Percentiles rank a stretch among this genome's conserved stretches.
Conservation (phyloP, 2,888 invertebrate genomes). For the Chymomyza fuscimana region DNA sequence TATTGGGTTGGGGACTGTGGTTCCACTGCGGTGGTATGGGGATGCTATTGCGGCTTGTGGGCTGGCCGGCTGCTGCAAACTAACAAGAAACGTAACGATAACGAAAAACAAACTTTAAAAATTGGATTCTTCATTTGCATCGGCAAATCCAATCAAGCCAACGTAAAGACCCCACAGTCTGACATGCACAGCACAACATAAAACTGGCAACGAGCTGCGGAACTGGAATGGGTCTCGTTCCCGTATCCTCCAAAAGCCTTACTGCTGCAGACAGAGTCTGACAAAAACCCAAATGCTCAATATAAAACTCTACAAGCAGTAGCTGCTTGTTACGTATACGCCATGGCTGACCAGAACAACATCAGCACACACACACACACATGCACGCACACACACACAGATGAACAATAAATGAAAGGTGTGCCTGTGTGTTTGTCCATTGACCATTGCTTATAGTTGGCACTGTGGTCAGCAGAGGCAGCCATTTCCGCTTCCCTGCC, state of each 20-base stretch:
- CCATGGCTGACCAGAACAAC: conserved; percentile 12
- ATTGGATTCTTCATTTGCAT: conserved; percentile 78
- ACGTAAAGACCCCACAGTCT: conserved; percentile 64
- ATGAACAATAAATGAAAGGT: conserved; percentile 69
- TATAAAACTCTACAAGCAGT: conserved; percentile 9
- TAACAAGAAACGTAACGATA: conserved; percentile 72
- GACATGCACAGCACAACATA: conserved; percentile 57
- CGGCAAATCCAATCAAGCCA: conserved; percentile 77
- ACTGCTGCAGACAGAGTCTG: background rate
- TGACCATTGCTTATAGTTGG: conserved; percentile 68
- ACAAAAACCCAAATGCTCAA: conserved; percentile 34
- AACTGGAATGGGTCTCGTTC: background rate
- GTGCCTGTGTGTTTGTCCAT: conserved; percentile 62
- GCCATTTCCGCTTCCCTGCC: background rate
- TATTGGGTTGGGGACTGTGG: background rate
- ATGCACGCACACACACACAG: conserved; percentile 30
- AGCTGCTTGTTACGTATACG: conserved; percentile 42
- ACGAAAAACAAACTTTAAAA: conserved; percentile 77
- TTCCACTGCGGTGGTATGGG: too few relatives aligned
- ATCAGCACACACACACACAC: conserved; percentile 4
- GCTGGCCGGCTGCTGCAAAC: conserved; percentile 24
- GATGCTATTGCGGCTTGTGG: background rate
- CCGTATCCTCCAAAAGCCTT: background rate
- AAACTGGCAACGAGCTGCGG: conserved; percentile 49
- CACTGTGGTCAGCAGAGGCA: conserved; percentile 23